Percentiles rank a stretch among this genome's conserved stretches.
Evolutionary conservation across 2,113 vertebrate genomes (phyloP).

Genomic region (Cryptoleucopteryx plumbea): DNA sequence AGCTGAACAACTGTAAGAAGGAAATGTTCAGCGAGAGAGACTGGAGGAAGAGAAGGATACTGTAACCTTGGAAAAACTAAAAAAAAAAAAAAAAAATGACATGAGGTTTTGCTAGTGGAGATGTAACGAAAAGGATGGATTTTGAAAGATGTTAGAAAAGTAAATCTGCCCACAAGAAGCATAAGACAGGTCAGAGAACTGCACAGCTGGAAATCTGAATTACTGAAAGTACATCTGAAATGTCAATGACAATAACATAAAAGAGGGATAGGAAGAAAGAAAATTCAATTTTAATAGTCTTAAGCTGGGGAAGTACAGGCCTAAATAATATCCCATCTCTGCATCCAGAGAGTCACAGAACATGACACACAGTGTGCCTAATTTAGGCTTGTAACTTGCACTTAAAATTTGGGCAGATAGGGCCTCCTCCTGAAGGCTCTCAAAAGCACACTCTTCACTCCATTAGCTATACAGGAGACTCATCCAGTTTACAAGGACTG

Average conservation of each 20-base stretch:
- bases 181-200: neutral
- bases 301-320: neutral
- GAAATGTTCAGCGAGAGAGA: neutral
- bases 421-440: neutral
- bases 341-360: accelerated
- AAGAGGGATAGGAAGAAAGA: neutral
- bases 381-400: neutral
- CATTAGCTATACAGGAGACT: neutral
- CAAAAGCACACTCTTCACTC: neutral
- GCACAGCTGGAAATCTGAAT: neutral
- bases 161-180: neutral
- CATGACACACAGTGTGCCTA: neutral
- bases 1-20: neutral
- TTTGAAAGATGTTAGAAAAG: neutral
- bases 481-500: neutral
- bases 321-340: neutral
- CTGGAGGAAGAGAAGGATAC: neutral
- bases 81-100: accelerated
- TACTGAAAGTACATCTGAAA: neutral
- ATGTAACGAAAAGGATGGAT: neutral
- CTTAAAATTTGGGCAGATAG: neutral
- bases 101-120: neutral
- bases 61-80: neutral
- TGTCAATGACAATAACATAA: neutral
- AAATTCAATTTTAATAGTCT: neutral